These are phyloP conservation scores for Nesometra sesokonis DNA, from an alignment of 35 echinoderm and acorn worm genomes.

Conservation along the genomic window DNA sequence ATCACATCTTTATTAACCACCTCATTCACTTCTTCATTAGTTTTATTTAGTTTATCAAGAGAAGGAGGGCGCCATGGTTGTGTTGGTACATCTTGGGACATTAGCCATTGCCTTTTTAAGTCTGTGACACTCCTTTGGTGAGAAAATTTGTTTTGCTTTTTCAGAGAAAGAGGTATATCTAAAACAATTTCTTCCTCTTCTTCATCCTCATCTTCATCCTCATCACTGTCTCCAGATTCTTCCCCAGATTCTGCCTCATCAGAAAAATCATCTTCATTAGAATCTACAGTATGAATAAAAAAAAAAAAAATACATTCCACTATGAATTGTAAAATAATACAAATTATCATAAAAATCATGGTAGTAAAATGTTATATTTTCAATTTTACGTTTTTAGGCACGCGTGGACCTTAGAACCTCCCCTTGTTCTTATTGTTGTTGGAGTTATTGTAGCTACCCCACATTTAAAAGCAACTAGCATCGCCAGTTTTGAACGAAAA, in stretches of 20 bases:
- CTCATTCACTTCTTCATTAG: slow-evolving; percentile 31
- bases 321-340: no score
- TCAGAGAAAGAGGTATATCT: background rate
- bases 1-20: slow-evolving; percentile 7
- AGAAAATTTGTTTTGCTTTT: background rate
- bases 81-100: background rate
- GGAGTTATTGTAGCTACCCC: no score
- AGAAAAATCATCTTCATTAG: background rate
- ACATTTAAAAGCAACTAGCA: no score
- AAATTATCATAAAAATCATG: no score
- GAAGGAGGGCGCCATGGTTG: background rate
- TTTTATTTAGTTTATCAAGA: slow-evolving; percentile 25
- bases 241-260: slow-evolving; percentile 23
- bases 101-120: background rate
- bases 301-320: background rate
- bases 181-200: slow-evolving; percentile 9
- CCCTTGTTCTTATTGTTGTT: no score
- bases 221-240: slow-evolving; percentile 8
- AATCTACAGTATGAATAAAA: background rate
- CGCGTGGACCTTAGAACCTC: no score
- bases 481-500: no score
- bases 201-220: slow-evolving; percentile 8
- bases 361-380: no score
- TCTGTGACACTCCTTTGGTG: background rate
- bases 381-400: no score